These are phyloP conservation scores for Netelia fuscicornis DNA, from an alignment of 2,888 invertebrate genomes.

Conservation along the genomic window DNA sequence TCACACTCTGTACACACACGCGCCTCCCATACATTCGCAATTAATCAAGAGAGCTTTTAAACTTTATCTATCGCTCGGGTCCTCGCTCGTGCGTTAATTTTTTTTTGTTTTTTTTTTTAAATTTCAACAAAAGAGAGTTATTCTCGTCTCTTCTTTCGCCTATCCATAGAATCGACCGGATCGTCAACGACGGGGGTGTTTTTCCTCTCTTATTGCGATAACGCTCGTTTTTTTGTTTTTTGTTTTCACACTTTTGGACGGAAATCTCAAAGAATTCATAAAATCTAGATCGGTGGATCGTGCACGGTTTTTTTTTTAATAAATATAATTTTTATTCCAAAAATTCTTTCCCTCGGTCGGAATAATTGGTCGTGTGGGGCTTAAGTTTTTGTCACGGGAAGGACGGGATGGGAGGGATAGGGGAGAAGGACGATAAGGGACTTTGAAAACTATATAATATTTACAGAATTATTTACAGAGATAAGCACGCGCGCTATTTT, in stretches of 20 bases:
- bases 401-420: not conserved
- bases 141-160: slow-evolving; percentile 32
- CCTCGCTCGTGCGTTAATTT: slow-evolving; percentile 15
- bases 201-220: slow-evolving; percentile 17
- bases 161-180: slow-evolving; percentile 17
- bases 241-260: slow-evolving; percentile 26
- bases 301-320: slow-evolving; percentile 41
- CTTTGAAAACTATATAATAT: slow-evolving; percentile 70
- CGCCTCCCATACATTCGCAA: slow-evolving; percentile 15
- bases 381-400: slow-evolving; percentile 12
- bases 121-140: slow-evolving; percentile 29
- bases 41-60: slow-evolving; percentile 62
- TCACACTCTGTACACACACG: slow-evolving; percentile 43
- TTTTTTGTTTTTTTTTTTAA: slow-evolving; percentile 32
- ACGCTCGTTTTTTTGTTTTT: slow-evolving; percentile 4
- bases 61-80: slow-evolving; percentile 57
- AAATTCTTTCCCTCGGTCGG: slow-evolving; percentile 21
- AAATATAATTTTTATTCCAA: slow-evolving; percentile 38
- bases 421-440: not conserved
- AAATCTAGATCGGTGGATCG: slow-evolving; percentile 39
- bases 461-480: slow-evolving; percentile 79
- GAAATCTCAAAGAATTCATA: slow-evolving; percentile 48
- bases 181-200: slow-evolving; percentile 7
- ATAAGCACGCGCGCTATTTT: slow-evolving; percentile 51
- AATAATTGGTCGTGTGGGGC: slow-evolving; percentile 54